Percentiles rank a stretch among this genome's conserved stretches.
Evolutionary conservation across 2,888 invertebrate species (phyloP).

Genomic region (Julus scandinavius): DNA sequence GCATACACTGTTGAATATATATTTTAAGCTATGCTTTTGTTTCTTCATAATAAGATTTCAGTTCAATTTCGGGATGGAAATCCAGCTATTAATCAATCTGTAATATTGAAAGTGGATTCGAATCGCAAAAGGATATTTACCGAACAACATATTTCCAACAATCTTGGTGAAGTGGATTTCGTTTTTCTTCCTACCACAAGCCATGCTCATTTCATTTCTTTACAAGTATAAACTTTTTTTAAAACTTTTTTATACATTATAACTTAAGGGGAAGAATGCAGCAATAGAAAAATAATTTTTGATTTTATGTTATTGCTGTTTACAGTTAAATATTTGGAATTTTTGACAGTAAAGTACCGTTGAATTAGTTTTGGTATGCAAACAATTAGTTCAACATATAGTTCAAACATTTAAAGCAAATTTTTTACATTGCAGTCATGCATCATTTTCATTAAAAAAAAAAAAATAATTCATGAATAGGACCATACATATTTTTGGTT

Average conservation of each 20-base stretch:
- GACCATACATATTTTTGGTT: not conserved
- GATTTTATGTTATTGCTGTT: no score
- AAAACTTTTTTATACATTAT: no score
- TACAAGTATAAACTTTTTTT: not conserved
- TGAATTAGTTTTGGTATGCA: no score
- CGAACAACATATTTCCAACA: not conserved
- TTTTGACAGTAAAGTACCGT: not conserved
- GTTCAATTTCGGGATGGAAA: not conserved
- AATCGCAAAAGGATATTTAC: not conserved
- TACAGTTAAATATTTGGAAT: no score
- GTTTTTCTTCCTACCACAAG: not conserved
- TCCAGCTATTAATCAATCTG: not conserved
- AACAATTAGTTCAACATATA: no score
- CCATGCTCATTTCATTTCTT: not conserved
- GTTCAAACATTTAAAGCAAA: no score
- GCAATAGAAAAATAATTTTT: no score
- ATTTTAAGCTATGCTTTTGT: not conserved
- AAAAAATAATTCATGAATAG: no score
- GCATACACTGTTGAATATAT: no score
- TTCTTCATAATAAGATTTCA: not conserved
- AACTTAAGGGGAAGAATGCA: no score
- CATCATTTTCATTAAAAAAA: no score
- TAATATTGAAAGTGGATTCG: not conserved
- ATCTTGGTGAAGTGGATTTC: not conserved
- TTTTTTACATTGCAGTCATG: no score